Evolutionary conservation across 2,797 vertebrate species (phyloP), one percentile per base, ranked within the genome.

Genomic region (Epinephelus coioides): DNA sequence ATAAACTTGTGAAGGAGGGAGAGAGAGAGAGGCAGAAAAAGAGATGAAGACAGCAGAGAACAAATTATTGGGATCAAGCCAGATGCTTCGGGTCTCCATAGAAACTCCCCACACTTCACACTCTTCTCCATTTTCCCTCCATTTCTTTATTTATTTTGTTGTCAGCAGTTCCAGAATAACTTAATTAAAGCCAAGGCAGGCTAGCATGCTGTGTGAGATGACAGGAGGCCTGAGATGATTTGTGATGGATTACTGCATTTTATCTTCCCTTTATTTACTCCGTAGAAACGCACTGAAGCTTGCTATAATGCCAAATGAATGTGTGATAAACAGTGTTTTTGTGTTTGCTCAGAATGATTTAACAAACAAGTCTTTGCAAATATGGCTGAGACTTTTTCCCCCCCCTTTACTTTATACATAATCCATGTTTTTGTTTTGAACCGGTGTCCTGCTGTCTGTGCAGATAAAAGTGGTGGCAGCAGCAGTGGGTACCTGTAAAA

Each of bases 21-120:
- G 72, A 59, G 63, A 59, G 62, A 69, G 21, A 55, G 75, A 64
- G 60, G 51, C 14, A 81, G 67, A 70, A 60, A 71, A 72, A 73
- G 69, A 84, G 81, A 91, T 83, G 72, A 89, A 86, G 85, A 91
- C 88, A 73, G 84, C 85, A 73, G 73, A 86, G 84, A 91, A 91
- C 89, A 91, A 94, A 94, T 93, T 94, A 91, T 90, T 95, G 95
- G 92, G 93, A 94, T 87, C 76, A 88, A 90, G 94, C 94, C 95
- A 96, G 92, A 95, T 94, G 94, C 92, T 94, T 93, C 89, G 86
- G 91, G 94, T 96, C 94, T 92, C 95, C 95, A 95, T 95, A 95
- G 95, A 92, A 95, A 95, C 94, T 90, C 91, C 84, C 89, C 86
- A 85, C 90, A 90, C 92, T 91, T 91, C 88, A 89, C 87, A 90